Conservation (phyloP, 2,888 invertebrate genomes). For the Sinohyriopsis cumingii region DNA sequence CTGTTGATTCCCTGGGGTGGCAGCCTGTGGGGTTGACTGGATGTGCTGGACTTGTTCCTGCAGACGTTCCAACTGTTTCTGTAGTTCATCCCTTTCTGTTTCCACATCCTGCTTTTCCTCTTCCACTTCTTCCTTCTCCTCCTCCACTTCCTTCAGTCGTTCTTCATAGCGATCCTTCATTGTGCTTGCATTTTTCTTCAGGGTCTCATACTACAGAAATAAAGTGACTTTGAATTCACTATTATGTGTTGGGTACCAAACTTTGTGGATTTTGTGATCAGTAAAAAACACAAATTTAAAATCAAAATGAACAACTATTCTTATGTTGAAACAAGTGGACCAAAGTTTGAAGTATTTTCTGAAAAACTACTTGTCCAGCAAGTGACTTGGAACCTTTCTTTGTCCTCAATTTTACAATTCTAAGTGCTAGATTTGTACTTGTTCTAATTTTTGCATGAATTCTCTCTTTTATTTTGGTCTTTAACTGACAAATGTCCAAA, state of each 20-base stretch:
- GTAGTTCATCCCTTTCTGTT: constrained; percentile 15
- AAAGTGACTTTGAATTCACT: background rate
- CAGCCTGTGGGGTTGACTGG: background rate
- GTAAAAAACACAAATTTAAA: background rate
- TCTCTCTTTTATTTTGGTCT: too few species aligned
- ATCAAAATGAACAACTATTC: constrained; percentile 1
- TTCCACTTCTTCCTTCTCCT: constrained; percentile 47
- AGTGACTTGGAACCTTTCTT: too few species aligned
- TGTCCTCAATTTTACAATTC: too few species aligned
- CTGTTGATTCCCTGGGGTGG: constrained; percentile 6
- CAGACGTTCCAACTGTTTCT: constrained; percentile 26
- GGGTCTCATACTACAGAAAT: constrained; percentile 60
- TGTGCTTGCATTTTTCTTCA: constrained; percentile 58
- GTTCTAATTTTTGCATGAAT: too few species aligned
- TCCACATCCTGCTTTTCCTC: constrained; percentile 29
- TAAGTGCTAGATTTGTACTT: too few species aligned
- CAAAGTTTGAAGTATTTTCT: too few species aligned
- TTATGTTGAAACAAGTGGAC: too few species aligned
- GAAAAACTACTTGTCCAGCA: too few species aligned
- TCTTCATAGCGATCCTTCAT: constrained; percentile 68
- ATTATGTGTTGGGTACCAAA: background rate
- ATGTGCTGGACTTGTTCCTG: constrained; percentile 9
- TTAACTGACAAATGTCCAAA: too few species aligned
- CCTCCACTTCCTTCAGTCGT: constrained; percentile 58
- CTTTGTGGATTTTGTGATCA: background rate